Percentiles rank a stretch among this genome's conserved stretches.
phyloP scores from a whole-genome alignment of 2,113 vertebrate genomes.

The Columba livia region DNA sequence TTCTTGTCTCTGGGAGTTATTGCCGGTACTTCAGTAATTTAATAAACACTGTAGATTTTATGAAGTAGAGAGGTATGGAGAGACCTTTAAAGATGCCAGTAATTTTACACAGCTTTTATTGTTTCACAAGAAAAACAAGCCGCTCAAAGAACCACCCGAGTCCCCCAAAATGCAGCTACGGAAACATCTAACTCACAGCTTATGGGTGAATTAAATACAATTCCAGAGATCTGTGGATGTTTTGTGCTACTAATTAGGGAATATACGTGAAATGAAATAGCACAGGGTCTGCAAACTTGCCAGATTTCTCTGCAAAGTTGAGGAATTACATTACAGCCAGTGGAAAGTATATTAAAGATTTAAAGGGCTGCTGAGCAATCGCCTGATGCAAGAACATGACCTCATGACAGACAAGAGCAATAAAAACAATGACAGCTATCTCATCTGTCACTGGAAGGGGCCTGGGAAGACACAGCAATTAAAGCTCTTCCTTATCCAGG shows the following conservation, averaged over 20 bases:
- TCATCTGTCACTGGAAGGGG: neutral
- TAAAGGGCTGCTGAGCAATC: slow-evolving; percentile 21
- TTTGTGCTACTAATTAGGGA: neutral
- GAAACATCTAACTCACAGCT: neutral
- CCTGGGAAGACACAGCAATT: neutral
- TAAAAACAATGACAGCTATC: neutral
- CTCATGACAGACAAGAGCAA: neutral
- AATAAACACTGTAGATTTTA: slow-evolving; percentile 47
- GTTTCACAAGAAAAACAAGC: neutral
- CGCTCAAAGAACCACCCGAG: neutral
- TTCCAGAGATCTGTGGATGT: neutral
- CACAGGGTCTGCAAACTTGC: neutral
- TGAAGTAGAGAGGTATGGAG: neutral
- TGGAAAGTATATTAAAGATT: slow-evolving; percentile 68
- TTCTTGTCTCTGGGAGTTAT: slow-evolving; percentile 33
- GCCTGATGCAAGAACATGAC: slow-evolving; percentile 12
- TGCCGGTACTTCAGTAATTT: slow-evolving; percentile 32
- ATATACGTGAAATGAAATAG: neutral
- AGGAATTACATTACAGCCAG: slow-evolving; percentile 26
- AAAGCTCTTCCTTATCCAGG: neutral
- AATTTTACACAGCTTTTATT: slow-evolving; percentile 13
- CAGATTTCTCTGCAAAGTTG: neutral
- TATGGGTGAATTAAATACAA: neutral
- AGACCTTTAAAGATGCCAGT: neutral
- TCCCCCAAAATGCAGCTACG: neutral